Conservation (phyloP, 2,113 vertebrate genomes). For the Entelurus aequoreus region DNA sequence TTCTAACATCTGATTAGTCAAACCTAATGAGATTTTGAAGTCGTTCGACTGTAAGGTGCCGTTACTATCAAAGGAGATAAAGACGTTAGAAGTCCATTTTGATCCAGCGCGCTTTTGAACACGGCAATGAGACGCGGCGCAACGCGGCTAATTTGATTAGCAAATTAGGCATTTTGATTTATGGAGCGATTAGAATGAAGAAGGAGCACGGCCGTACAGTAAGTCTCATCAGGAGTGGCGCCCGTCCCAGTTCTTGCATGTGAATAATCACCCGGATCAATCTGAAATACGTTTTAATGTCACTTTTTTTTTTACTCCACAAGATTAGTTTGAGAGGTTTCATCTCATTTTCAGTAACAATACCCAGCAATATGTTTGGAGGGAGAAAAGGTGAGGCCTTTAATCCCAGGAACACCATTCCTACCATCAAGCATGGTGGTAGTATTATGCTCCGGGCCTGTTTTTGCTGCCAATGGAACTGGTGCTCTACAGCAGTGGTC, state of each 20-base stretch:
- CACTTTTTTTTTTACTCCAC: constrained; percentile 12
- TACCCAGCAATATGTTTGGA: too few relatives aligned
- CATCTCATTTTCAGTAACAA: background rate
- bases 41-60: constrained; percentile 16
- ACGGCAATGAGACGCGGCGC: constrained; percentile 36
- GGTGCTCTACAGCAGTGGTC: too few relatives aligned
- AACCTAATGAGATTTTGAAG: constrained; percentile 19
- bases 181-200: constrained; percentile 50
- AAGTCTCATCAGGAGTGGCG: constrained; percentile 27
- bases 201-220: constrained; percentile 32
- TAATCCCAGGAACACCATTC: too few relatives aligned
- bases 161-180: constrained; percentile 51
- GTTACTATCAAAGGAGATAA: constrained; percentile 30
- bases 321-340: too few relatives aligned
- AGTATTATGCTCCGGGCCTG: too few relatives aligned
- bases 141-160: constrained; percentile 57
- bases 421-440: too few relatives aligned
- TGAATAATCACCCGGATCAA: constrained; percentile 40
- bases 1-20: constrained; percentile 25
- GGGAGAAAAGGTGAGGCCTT: too few relatives aligned
- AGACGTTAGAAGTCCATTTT: constrained; percentile 33
- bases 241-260: constrained; percentile 41
- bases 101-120: constrained; percentile 43
- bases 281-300: constrained; percentile 45
- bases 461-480: too few relatives aligned